Percentiles rank a stretch among this genome's conserved stretches.
Conservation (phyloP, 2,113 vertebrate species). For the Silurus asotus region DNA sequence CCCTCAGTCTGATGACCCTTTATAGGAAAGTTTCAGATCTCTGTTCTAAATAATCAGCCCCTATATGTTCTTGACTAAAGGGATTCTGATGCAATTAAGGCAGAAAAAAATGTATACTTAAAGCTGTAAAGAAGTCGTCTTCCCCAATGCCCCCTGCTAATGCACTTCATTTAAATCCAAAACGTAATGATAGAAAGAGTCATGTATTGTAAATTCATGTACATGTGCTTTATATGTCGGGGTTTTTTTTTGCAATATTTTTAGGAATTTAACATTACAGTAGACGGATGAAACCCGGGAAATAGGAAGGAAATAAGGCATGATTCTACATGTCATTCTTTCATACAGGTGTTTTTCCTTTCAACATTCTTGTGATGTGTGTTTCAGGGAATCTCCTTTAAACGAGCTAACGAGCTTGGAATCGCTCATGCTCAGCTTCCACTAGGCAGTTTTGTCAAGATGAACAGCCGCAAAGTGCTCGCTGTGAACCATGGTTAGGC, state of each 20-base stretch:
- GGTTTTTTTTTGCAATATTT: not conserved
- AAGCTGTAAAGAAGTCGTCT: not conserved
- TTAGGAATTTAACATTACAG: not conserved
- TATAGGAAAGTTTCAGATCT: too few relatives aligned
- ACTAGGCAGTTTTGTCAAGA: conserved; percentile 89
- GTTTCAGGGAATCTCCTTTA: conserved; percentile 85
- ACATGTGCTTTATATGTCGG: not conserved
- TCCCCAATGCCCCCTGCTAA: not conserved
- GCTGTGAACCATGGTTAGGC: conserved; percentile 94
- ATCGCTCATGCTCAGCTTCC: conserved; percentile 92
- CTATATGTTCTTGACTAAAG: not conserved
- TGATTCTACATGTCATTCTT: not conserved
- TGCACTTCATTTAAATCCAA: not conserved
- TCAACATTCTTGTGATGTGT: not conserved
- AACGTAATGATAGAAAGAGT: not conserved
- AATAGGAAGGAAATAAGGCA: not conserved
- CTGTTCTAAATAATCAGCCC: not conserved
- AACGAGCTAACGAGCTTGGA: conserved; percentile 82
- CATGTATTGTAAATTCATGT: not conserved
- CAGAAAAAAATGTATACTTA: not conserved
- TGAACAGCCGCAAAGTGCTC: conserved; percentile 96
- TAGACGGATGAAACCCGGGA: not conserved
- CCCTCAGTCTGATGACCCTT: too few relatives aligned
- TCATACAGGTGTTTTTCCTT: not conserved
- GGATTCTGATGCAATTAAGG: not conserved